These are phyloP conservation scores for Bombus balteatus DNA, from an alignment of 1,140 invertebrate genomes.

Conservation along the genomic window DNA sequence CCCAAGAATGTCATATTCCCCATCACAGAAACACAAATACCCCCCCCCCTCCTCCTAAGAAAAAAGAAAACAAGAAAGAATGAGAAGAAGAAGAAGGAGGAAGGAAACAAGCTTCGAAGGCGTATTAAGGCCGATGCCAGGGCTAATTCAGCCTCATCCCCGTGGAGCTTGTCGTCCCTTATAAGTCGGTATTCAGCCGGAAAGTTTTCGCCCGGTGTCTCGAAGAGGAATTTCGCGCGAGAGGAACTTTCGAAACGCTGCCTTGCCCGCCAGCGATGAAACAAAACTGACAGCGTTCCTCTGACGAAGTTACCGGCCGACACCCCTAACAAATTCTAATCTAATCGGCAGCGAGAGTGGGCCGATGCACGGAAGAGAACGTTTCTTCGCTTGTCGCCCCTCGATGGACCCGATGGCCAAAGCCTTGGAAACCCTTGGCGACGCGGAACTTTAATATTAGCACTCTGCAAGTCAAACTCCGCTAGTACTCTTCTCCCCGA, in stretches of 20 bases:
- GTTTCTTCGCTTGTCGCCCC: background rate
- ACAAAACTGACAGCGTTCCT: slow-evolving; percentile 66
- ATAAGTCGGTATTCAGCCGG: slow-evolving; percentile 49
- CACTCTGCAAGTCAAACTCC: slow-evolving; percentile 73
- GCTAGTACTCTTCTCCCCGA: background rate
- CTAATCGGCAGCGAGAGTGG: slow-evolving; percentile 53
- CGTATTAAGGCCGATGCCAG: slow-evolving; percentile 19
- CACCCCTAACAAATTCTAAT: slow-evolving; percentile 72
- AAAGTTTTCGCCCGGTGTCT: slow-evolving; percentile 55
- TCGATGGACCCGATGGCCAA: slow-evolving; percentile 17
- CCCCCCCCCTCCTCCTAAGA: no score
- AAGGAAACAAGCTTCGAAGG: slow-evolving; percentile 3
- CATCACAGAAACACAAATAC: no score
- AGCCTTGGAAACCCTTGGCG: slow-evolving; percentile 3
- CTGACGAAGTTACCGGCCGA: slow-evolving; percentile 63
- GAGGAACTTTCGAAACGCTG: slow-evolving; percentile 62
- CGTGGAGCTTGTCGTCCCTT: slow-evolving; percentile 23
- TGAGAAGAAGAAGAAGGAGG: slow-evolving; percentile 13
- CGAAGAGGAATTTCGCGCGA: slow-evolving; percentile 55
- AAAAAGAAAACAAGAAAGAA: background rate
- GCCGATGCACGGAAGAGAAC: slow-evolving; percentile 19
- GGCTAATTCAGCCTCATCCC: slow-evolving; percentile 35
- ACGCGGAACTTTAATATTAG: slow-evolving; percentile 72
- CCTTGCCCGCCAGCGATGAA: slow-evolving; percentile 62
- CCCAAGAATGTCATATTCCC: background rate